Evolutionary conservation across 2,888 invertebrate genomes (phyloP).

Genomic region (Polydrusus cervinus): DNA sequence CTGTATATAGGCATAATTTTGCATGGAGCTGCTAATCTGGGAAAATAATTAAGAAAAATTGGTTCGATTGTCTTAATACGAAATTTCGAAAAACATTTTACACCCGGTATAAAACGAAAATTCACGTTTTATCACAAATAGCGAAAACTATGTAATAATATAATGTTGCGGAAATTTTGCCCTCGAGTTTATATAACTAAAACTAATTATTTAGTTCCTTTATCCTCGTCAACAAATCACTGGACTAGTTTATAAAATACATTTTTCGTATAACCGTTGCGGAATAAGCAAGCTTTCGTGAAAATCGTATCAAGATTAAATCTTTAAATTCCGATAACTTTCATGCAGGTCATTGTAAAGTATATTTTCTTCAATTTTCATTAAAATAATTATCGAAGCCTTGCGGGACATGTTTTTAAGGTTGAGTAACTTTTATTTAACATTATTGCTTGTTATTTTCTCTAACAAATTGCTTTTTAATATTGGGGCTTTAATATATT

Average conservation of each 20-base stretch:
- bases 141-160: too few relatives aligned
- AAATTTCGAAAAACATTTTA: too few relatives aligned
- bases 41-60: too few relatives aligned
- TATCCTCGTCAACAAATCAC: too few relatives aligned
- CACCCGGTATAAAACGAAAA: too few relatives aligned
- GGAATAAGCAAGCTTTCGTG: constrained; percentile 15
- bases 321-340: constrained; percentile 15
- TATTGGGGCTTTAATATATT: neutral
- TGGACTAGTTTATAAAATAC: neutral
- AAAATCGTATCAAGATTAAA: constrained; percentile 19
- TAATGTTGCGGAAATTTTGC: too few relatives aligned
- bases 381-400: constrained; percentile 15
- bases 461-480: constrained; percentile 19
- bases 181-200: too few relatives aligned
- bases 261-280: neutral
- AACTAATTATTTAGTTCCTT: too few relatives aligned
- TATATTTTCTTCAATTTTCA: constrained; percentile 15
- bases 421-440: constrained; percentile 9
- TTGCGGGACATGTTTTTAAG: constrained; percentile 7
- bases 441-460: constrained; percentile 10
- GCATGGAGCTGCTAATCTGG: too few relatives aligned
- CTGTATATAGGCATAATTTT: too few relatives aligned
- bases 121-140: too few relatives aligned
- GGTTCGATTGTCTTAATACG: too few relatives aligned
- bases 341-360: constrained; percentile 16